These are phyloP conservation scores for Sorex araneus DNA, from an alignment of 2,113 vertebrate species.

Conservation along the genomic window DNA sequence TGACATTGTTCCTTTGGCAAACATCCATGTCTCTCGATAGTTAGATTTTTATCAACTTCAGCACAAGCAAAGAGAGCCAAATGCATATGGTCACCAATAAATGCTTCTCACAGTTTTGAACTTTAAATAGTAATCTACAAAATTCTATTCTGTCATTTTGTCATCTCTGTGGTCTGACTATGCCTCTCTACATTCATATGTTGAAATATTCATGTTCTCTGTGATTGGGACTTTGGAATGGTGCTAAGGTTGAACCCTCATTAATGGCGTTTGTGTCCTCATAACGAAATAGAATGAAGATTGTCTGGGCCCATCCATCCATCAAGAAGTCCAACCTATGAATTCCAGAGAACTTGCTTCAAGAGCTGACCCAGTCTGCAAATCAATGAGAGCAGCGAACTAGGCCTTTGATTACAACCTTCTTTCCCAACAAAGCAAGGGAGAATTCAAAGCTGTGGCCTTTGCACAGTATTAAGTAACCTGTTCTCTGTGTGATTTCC, in stretches of 20 bases:
- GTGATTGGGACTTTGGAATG: not conserved
- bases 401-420: too few species aligned
- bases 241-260: not conserved
- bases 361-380: too few species aligned
- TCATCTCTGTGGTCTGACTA: not conserved
- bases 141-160: not conserved
- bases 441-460: too few species aligned
- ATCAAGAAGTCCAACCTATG: too few species aligned
- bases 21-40: slow-evolving; percentile 11
- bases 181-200: not conserved
- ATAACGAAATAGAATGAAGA: too few species aligned
- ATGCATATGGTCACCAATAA: not conserved
- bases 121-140: not conserved
- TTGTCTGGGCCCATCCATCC: too few species aligned
- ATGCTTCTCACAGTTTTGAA: not conserved
- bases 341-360: too few species aligned
- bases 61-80: slow-evolving; percentile 45
- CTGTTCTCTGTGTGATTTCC: too few species aligned
- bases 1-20: slow-evolving; percentile 53
- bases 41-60: slow-evolving; percentile 49
- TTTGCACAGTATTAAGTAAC: too few species aligned
- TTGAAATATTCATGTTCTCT: not conserved
- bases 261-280: too few species aligned
- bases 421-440: too few species aligned
- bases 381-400: too few species aligned